These are phyloP conservation scores for Hypanus sabinus DNA, from an alignment of 2,113 vertebrate genomes.

Conservation along the genomic window DNA sequence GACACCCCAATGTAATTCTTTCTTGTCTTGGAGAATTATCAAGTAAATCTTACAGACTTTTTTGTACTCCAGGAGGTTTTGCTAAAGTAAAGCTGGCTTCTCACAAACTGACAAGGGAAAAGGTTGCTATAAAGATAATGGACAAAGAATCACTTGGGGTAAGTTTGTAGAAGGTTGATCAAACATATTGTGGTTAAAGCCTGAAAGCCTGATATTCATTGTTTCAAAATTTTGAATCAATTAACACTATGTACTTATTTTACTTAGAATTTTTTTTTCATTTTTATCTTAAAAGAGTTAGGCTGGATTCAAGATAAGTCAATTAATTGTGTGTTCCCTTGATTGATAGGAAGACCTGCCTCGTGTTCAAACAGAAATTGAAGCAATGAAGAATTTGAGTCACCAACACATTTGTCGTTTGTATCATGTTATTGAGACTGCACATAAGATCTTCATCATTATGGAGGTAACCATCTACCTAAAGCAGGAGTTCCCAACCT, in stretches of 20 bases:
- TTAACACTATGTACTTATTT: background rate
- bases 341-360: slow-evolving; percentile 76
- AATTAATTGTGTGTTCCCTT: background rate
- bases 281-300: no score
- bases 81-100: slow-evolving; percentile 86
- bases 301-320: background rate
- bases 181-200: background rate
- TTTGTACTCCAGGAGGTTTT: slow-evolving; percentile 74
- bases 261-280: background rate
- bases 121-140: slow-evolving; percentile 93
- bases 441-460: slow-evolving; percentile 84
- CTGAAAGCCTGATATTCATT: background rate
- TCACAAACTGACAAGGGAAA: slow-evolving; percentile 80
- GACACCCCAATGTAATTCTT: background rate
- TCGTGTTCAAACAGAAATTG: slow-evolving; percentile 82
- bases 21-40: background rate
- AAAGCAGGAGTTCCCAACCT: no score
- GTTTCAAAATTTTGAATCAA: no score
- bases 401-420: slow-evolving; percentile 86
- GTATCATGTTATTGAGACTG: slow-evolving; percentile 86
- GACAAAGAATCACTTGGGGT: slow-evolving; percentile 85
- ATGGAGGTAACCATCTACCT: slow-evolving; percentile 68
- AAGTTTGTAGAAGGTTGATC: slow-evolving; percentile 43
- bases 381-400: slow-evolving; percentile 84
- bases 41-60: background rate